Conservation (phyloP, 2,797 vertebrate species). For the Bradypodion ventrale region DNA sequence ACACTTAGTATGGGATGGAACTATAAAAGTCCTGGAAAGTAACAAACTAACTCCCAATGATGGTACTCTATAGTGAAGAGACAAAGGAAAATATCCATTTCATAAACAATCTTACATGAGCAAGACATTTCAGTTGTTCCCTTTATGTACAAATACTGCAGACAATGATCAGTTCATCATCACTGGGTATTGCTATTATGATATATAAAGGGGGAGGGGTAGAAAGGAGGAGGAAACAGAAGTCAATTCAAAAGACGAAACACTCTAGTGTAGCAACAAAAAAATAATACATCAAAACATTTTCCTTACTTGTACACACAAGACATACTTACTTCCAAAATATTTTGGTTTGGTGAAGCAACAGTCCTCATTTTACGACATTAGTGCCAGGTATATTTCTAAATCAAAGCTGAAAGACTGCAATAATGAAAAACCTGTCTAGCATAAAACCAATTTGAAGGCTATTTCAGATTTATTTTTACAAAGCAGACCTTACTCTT, state of each 20-base stretch:
- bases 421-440: constrained; percentile 58
- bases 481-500: constrained; percentile 75
- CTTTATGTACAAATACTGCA: constrained; percentile 76
- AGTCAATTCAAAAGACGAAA: constrained; percentile 64
- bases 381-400: constrained; percentile 41
- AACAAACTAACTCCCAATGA: constrained; percentile 77
- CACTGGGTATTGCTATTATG: constrained; percentile 72
- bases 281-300: constrained; percentile 57
- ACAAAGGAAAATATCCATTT: constrained; percentile 78
- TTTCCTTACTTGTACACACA: constrained; percentile 57
- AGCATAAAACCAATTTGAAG: constrained; percentile 54
- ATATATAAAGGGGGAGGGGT: constrained; percentile 72
- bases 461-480: constrained; percentile 78
- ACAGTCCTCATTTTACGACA: constrained; percentile 48
- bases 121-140: constrained; percentile 78
- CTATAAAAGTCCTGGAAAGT: constrained; percentile 75
- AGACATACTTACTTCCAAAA: constrained; percentile 41
- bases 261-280: constrained; percentile 33
- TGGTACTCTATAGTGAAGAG: constrained; percentile 75
- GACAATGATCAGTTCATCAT: constrained; percentile 70
- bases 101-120: constrained; percentile 79
- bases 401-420: constrained; percentile 53
- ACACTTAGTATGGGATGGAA: constrained; percentile 76
- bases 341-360: constrained; percentile 56
- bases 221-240: constrained; percentile 69